Evolutionary conservation across 2,888 invertebrate species (phyloP).

Genomic region (Drosophila atripex): DNA sequence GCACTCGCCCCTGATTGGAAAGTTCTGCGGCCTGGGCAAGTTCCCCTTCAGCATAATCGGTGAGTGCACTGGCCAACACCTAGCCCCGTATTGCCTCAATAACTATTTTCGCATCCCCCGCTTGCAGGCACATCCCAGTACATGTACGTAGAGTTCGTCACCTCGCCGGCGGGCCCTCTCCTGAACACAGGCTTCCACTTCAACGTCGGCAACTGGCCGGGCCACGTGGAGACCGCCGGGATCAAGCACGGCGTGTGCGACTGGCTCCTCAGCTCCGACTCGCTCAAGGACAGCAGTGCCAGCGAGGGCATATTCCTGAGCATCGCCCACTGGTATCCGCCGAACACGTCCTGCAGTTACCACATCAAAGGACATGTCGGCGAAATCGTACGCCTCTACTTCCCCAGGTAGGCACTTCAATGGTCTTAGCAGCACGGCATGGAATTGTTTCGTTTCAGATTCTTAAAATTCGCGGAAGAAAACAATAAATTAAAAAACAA

Average conservation of each 20-base stretch:
- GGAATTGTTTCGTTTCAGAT: neutral
- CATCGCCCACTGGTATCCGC: slow-evolving; percentile 97
- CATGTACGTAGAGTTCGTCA: slow-evolving; percentile 94
- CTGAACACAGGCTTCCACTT: slow-evolving; percentile 97
- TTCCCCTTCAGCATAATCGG: slow-evolving; percentile 96
- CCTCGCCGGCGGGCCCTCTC: slow-evolving; percentile 94
- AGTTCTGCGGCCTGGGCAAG: slow-evolving; percentile 96
- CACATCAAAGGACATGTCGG: slow-evolving; percentile 93
- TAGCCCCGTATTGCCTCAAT: neutral
- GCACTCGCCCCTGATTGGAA: slow-evolving; percentile 93
- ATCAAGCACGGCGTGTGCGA: slow-evolving; percentile 94
- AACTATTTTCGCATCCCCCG: slow-evolving; percentile 1
- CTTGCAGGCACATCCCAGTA: slow-evolving; percentile 90
- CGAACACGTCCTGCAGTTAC: slow-evolving; percentile 96
- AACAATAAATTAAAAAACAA: neutral
- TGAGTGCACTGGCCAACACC: slow-evolving; percentile 60
- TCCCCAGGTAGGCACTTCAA: slow-evolving; percentile 88
- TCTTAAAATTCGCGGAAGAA: neutral
- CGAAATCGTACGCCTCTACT: slow-evolving; percentile 94
- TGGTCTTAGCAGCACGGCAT: neutral
- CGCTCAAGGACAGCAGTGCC: slow-evolving; percentile 90
- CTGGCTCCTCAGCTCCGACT: slow-evolving; percentile 93
- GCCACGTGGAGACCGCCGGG: slow-evolving; percentile 95
- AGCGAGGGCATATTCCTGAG: slow-evolving; percentile 95
- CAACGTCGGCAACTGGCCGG: slow-evolving; percentile 97